phyloP scores from a whole-genome alignment of 2,113 vertebrate genomes.

The Passer montanus region DNA sequence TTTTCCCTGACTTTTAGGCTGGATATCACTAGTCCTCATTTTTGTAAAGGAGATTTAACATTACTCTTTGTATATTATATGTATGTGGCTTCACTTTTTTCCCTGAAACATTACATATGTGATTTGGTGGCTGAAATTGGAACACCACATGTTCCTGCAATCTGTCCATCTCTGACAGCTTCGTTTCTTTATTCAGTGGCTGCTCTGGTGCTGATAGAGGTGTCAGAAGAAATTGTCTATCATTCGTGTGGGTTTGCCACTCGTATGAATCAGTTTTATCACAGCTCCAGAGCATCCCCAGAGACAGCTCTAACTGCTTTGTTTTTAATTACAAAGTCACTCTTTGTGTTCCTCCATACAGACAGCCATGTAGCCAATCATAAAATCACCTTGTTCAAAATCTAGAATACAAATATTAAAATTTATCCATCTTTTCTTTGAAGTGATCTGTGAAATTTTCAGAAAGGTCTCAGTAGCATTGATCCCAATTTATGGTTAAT shows the following conservation, averaged over 20 bases:
- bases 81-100: background rate
- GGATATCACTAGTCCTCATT: background rate
- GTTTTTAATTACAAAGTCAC: constrained; percentile 30
- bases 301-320: background rate
- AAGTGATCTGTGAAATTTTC: constrained; percentile 10
- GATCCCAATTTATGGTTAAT: background rate
- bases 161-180: constrained; percentile 27
- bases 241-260: constrained; percentile 14
- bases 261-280: constrained; percentile 33
- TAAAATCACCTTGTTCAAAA: constrained; percentile 31
- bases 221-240: constrained; percentile 40
- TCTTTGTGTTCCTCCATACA: constrained; percentile 5
- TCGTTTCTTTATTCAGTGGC: background rate
- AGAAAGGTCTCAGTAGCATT: background rate
- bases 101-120: background rate
- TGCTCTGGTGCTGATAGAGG: constrained; percentile 28
- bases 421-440: background rate
- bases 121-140: constrained; percentile 17
- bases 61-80: background rate
- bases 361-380: background rate
- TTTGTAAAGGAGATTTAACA: background rate
- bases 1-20: background rate
- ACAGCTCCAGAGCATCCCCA: background rate
- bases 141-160: background rate
- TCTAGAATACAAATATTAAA: background rate